These are phyloP conservation scores for Gastrophysa polygoni DNA, from an alignment of 2,888 invertebrate genomes.

Conservation along the genomic window DNA sequence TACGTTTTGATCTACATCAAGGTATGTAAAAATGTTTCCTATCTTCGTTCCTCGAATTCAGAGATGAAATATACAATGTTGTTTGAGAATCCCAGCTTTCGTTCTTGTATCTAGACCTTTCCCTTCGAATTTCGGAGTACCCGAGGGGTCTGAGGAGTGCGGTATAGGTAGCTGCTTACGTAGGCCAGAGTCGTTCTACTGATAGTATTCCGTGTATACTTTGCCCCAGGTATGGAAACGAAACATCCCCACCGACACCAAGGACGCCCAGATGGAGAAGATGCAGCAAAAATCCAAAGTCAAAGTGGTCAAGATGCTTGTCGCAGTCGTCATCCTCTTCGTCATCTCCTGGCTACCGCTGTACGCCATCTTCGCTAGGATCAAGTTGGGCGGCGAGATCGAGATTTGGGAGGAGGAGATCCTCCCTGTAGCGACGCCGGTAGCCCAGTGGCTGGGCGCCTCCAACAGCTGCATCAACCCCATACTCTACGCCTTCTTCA, in stretches of 20 bases:
- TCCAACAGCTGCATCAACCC: conserved; percentile 97
- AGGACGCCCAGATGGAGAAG: conserved; percentile 88
- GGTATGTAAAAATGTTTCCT: conserved; percentile 7
- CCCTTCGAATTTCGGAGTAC: too few relatives aligned
- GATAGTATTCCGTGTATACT: too few relatives aligned
- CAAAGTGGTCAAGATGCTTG: conserved; percentile 93
- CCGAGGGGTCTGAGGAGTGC: too few relatives aligned
- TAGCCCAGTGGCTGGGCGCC: conserved; percentile 91
- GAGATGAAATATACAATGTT: too few relatives aligned
- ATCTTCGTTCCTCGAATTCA: too few relatives aligned
- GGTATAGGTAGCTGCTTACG: too few relatives aligned
- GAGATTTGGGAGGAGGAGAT: conserved; percentile 81
- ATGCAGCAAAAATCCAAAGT: conserved; percentile 95
- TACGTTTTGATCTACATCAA: conserved; percentile 92
- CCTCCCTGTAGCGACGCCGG: conserved; percentile 79
- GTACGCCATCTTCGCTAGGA: conserved; percentile 85
- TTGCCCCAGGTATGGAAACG: conserved; percentile 70
- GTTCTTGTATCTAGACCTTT: too few relatives aligned
- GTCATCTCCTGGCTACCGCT: conserved; percentile 92
- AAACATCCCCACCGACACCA: conserved; percentile 88
- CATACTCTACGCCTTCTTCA: conserved; percentile 92
- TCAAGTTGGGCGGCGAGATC: conserved; percentile 80
- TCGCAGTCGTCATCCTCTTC: conserved; percentile 91
- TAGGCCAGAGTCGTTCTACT: too few relatives aligned
- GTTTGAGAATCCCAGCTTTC: too few relatives aligned